Evolutionary conservation across 2,113 vertebrate species (phyloP).

Genomic region (Triplophysa tibetana): DNA sequence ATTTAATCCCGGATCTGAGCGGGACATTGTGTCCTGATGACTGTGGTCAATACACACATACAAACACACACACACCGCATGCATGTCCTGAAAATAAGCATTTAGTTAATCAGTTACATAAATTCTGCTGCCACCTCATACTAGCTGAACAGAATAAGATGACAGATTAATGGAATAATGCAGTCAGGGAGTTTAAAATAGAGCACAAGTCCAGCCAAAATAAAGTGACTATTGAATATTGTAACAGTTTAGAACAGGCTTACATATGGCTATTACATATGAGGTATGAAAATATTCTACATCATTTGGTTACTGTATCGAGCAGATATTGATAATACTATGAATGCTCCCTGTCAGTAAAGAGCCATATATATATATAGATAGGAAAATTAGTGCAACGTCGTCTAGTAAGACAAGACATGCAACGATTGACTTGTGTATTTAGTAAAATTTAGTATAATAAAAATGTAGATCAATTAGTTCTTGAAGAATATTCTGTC

Average conservation of each 20-base stretch:
- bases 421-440: not conserved
- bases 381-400: not conserved
- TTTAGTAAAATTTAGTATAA: not conserved
- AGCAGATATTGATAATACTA: slow-evolving; percentile 17
- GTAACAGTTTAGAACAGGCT: too few species aligned
- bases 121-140: not conserved
- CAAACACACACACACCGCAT: slow-evolving; percentile 4
- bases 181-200: slow-evolving; percentile 17
- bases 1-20: not conserved
- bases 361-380: slow-evolving; percentile 11
- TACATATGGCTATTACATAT: not conserved
- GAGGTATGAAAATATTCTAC: not conserved
- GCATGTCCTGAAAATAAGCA: not conserved
- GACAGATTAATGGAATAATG: not conserved
- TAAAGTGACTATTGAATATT: not conserved
- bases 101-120: not conserved
- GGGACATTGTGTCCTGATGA: slow-evolving; percentile 35
- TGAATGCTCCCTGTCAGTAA: not conserved
- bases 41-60: not conserved
- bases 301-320: slow-evolving; percentile 30
- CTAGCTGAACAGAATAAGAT: not conserved
- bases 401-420: not conserved
- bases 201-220: not conserved
- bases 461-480: too few species aligned
- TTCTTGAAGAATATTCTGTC: too few species aligned